Percentiles rank a stretch among this genome's conserved stretches.
phyloP scores from a whole-genome alignment of 2,888 invertebrate species.

The Cerastis leucographa region DNA sequence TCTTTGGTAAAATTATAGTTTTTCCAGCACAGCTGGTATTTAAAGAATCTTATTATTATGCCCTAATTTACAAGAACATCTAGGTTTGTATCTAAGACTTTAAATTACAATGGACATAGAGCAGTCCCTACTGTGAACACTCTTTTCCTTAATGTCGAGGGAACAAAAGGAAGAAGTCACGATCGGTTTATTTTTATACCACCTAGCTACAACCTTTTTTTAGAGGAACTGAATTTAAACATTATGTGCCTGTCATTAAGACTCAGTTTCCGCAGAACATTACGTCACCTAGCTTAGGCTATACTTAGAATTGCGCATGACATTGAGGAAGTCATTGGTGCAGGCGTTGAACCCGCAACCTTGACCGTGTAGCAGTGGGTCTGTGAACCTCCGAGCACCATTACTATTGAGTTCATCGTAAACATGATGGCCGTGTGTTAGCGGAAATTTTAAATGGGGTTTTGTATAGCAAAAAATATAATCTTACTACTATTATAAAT shows the following conservation, averaged over 20 bases:
- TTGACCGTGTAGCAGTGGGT: constrained; percentile 32
- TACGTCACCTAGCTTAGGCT: constrained; percentile 37
- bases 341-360: constrained; percentile 51
- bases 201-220: not conserved
- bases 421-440: not conserved
- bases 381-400: constrained; percentile 28
- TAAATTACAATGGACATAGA: not conserved
- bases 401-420: constrained; percentile 18
- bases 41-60: not conserved
- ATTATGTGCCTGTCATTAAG: not conserved
- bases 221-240: not conserved
- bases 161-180: not conserved
- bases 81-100: not conserved
- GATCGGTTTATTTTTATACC: not conserved
- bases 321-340: constrained; percentile 38
- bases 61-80: too few relatives aligned
- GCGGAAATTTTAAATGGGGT: not conserved
- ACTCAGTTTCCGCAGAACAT: constrained; percentile 21
- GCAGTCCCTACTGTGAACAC: not conserved
- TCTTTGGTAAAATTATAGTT: not conserved
- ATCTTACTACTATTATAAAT: not conserved
- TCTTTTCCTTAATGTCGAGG: too few relatives aligned
- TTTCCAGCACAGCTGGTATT: not conserved
- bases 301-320: constrained; percentile 30
- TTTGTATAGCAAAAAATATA: not conserved